Percentiles rank a stretch among this genome's conserved stretches.
Evolutionary conservation across 1,140 invertebrate species (phyloP).

Genomic region (Papilio polytes): DNA sequence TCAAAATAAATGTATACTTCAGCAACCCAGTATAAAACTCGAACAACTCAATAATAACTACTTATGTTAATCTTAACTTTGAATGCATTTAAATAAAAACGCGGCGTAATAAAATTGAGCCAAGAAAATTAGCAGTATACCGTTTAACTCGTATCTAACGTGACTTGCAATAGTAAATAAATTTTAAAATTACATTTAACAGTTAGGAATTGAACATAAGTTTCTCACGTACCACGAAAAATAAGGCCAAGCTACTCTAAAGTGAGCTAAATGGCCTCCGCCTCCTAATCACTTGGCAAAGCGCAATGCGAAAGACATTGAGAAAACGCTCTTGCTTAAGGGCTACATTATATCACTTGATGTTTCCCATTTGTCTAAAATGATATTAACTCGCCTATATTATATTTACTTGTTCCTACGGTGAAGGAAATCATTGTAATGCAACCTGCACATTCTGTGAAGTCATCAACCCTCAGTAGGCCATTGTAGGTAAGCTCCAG

Average conservation of each 20-base stretch:
- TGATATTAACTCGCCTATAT: not conserved
- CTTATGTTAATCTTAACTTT: too few relatives aligned
- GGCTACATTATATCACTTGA: not conserved
- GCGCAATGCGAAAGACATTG: slow-evolving; percentile 11
- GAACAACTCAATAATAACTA: too few relatives aligned
- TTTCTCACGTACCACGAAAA: slow-evolving; percentile 21
- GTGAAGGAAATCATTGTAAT: too few relatives aligned
- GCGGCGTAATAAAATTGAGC: too few relatives aligned
- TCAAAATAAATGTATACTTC: too few relatives aligned
- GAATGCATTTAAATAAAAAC: not conserved
- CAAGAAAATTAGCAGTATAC: not conserved
- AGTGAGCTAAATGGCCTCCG: slow-evolving; percentile 24
- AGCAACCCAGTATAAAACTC: too few relatives aligned
- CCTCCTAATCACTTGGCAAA: slow-evolving; percentile 24
- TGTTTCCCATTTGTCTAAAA: not conserved
- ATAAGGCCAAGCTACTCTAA: slow-evolving; percentile 17
- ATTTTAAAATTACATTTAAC: not conserved
- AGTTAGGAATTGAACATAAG: not conserved
- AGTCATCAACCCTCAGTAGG: too few relatives aligned
- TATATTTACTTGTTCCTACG: not conserved
- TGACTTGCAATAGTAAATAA: not conserved
- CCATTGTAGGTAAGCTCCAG: too few relatives aligned
- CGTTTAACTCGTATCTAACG: not conserved
- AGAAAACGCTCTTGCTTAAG: not conserved
- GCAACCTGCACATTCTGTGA: too few relatives aligned